Percentiles rank a stretch among this genome's conserved stretches.
Evolutionary conservation across 2,797 vertebrate species (phyloP).

Genomic region (Hypotaenidia philippensis): DNA sequence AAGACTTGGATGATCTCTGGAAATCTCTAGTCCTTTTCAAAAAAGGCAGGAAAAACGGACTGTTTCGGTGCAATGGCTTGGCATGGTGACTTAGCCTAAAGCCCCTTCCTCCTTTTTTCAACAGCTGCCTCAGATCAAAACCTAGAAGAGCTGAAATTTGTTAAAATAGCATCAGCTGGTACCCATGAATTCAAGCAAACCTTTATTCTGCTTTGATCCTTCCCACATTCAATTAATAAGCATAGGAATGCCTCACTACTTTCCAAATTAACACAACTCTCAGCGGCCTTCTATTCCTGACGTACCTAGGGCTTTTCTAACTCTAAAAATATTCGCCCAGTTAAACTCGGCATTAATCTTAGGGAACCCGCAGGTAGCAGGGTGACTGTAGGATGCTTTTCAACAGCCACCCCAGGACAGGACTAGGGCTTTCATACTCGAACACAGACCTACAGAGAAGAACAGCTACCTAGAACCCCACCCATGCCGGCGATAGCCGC

Average conservation of each 20-base stretch:
- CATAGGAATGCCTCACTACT: not conserved
- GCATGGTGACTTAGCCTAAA: not conserved
- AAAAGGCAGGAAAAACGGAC: conserved; percentile 28
- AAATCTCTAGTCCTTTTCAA: conserved; percentile 72
- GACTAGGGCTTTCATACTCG: rapidly evolving
- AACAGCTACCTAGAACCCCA: too few relatives aligned
- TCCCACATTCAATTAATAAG: not conserved
- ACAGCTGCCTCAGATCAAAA: not conserved
- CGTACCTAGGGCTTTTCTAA: rapidly evolving
- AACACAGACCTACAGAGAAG: not conserved
- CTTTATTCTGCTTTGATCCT: not conserved
- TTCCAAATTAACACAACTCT: rapidly evolving
- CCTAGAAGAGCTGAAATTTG: not conserved
- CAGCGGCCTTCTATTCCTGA: not conserved
- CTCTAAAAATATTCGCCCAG: not conserved
- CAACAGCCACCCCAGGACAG: too few relatives aligned
- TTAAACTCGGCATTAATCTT: rapidly evolving
- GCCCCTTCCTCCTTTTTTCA: not conserved
- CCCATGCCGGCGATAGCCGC: rapidly evolving
- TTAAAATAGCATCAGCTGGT: not conserved
- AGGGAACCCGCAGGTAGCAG: rapidly evolving
- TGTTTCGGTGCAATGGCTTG: not conserved
- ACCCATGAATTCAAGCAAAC: not conserved
- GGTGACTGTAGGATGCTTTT: rapidly evolving
- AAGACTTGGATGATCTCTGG: conserved; percentile 67